Percentiles rank a stretch among this genome's conserved stretches.
These are phyloP conservation scores for Sycon ciliatum DNA, from an alignment of 37 sponge, comb jelly and placozoan species.

Conservation along the genomic window DNA sequence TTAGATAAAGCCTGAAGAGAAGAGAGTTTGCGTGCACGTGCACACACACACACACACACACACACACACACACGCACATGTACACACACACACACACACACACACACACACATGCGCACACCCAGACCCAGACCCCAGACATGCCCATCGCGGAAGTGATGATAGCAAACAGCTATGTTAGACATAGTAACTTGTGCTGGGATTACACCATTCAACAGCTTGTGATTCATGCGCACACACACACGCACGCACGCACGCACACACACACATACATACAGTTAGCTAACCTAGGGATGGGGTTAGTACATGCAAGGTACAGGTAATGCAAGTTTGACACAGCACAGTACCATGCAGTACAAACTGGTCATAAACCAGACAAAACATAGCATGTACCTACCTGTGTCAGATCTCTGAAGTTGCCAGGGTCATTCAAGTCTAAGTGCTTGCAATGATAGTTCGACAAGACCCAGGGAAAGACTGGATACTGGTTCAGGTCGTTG, in stretches of 20 bases:
- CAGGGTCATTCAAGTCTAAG: conserved; percentile 60
- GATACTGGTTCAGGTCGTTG: conserved; percentile 85
- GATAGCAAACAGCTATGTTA: background rate
- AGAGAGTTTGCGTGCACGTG: too few species aligned
- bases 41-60: too few species aligned
- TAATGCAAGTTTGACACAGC: background rate
- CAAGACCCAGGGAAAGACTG: conserved; percentile 85
- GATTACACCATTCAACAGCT: too few species aligned
- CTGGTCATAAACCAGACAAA: too few species aligned
- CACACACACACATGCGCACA: too few species aligned
- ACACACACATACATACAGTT: background rate
- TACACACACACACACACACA: too few species aligned
- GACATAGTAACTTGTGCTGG: background rate
- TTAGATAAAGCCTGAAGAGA: too few species aligned
- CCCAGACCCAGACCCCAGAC: too few species aligned
- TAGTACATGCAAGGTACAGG: background rate
- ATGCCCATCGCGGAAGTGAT: too few species aligned
- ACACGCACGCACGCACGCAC: background rate
- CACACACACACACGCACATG: too few species aligned
- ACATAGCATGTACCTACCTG: conserved; percentile 41
- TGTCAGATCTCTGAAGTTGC: conserved; percentile 59
- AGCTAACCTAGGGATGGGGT: background rate
- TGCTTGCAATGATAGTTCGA: conserved; percentile 53
- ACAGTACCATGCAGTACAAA: background rate
- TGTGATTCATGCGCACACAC: too few species aligned